Base-by-base conservation (phyloP, 2,797 vertebrate genomes). In the Chromobotia macracanthus region DNA sequence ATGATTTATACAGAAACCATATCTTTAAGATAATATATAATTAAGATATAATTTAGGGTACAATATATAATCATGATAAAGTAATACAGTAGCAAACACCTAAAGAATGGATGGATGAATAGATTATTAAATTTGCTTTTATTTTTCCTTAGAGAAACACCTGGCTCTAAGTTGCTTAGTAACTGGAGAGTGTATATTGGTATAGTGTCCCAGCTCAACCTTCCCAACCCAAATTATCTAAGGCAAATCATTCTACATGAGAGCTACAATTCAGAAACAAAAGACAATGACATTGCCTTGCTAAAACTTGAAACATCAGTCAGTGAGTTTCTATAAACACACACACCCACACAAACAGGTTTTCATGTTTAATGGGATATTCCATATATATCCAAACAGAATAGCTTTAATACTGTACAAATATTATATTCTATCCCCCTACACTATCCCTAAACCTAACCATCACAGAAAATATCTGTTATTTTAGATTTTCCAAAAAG, bases 221-320 rank as follows among this genome's bases (percentile, higher is more conserved):
- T 82, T 1, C 79, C 86, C 0, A 73, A 78, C 23, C 88, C 90
- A 6, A 76, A 89, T 77, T 60, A 86, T 0, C 87, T 95, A 48
- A 74, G 91, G 15, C 88, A 90, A 75, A 93, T 96, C 79, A 92
- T 94, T 85, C 90, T 94, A 82, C 92, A 96, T 4, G 86, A 93
- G 87, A 92, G 93, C 69, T 95, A 95, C 83, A 89, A 91, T 0
- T 83, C 90, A 0, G 80, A 89, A 0, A 89, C 92, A 0, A 92
- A 94, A 0, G 91, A 95, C 89, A 91, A 93, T 0, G 95, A 96
- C 86, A 92, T 96, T 0, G 92, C 94, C 0, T 88, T 96, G 72
- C 87, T 96, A 82, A 90, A 89, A 80, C 93, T 96, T 50, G 76
- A 15, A 2, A 63, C 28, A 7, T 80, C 85, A 1, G 70, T 86